phyloP scores from a whole-genome alignment of 2,113 vertebrate genomes.

The Physeter macrocephalus region DNA sequence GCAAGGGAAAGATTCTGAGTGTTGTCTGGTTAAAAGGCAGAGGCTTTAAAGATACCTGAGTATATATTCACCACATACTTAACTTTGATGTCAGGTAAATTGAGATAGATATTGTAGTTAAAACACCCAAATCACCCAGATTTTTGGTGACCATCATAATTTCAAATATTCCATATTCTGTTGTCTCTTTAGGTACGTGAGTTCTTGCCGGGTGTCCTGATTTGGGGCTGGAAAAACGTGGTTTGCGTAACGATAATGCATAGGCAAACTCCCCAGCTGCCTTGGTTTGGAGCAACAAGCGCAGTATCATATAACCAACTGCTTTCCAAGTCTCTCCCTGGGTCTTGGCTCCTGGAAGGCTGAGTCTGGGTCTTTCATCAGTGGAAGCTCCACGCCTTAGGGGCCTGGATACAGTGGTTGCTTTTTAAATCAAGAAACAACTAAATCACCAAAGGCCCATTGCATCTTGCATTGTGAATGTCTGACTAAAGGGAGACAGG shows the following conservation, averaged over 20 bases:
- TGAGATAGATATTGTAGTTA: neutral
- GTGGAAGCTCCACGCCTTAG: neutral
- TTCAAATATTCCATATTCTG: neutral
- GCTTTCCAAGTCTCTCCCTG: neutral
- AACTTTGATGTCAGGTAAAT: neutral
- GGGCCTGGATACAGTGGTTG: neutral
- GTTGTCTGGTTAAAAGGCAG: neutral
- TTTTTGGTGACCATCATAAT: neutral
- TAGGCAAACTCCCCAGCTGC: rapidly evolving
- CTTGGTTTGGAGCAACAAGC: neutral
- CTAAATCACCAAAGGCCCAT: neutral
- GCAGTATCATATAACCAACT: rapidly evolving
- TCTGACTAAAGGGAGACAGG: neutral
- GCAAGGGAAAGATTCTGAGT: neutral
- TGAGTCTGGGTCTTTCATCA: neutral
- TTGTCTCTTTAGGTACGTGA: no score
- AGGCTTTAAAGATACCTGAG: neutral
- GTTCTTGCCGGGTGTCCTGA: neutral
- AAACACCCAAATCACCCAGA: neutral
- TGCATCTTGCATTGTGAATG: neutral
- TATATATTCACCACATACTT: rapidly evolving
- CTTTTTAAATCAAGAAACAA: neutral
- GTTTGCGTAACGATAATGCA: rapidly evolving
- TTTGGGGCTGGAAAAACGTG: neutral
- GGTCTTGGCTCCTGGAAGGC: neutral